Evolutionary conservation across 2,888 invertebrate species (phyloP).

Genomic region (Dynastes tityus): DNA sequence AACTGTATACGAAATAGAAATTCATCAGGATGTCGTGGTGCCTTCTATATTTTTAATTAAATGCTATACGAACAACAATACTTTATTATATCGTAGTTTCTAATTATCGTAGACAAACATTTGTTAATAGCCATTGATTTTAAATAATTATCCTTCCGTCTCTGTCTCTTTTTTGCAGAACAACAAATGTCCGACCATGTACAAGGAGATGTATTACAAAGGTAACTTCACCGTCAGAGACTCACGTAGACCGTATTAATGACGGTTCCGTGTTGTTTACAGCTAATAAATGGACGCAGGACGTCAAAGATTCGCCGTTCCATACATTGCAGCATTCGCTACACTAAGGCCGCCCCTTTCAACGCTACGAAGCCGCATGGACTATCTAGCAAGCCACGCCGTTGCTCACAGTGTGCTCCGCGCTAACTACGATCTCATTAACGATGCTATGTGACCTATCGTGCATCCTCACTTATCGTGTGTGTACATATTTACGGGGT

Average conservation of each 20-base stretch:
- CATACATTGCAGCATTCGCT: constrained; percentile 64
- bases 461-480: constrained; percentile 28
- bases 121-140: no score
- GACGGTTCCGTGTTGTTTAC: constrained; percentile 65
- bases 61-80: no score
- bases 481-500: constrained; percentile 34
- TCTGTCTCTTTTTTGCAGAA: constrained; percentile 71
- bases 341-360: constrained; percentile 57
- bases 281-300: constrained; percentile 70
- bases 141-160: no score
- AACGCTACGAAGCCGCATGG: not conserved
- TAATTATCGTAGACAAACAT: no score
- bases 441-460: constrained; percentile 24
- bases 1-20: no score
- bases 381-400: not conserved
- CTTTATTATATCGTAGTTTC: no score
- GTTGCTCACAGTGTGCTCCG: not conserved
- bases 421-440: constrained; percentile 21
- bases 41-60: no score
- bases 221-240: constrained; percentile 71
- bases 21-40: no score
- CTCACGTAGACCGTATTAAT: constrained; percentile 60
- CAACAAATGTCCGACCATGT: constrained; percentile 89
- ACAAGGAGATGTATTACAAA: constrained; percentile 91
- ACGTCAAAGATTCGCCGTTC: constrained; percentile 66